A percentile compares a stretch with the other conserved stretches of the same genome.
These are phyloP conservation scores for Microcebus griseorufus DNA, from an alignment of 2,113 vertebrate genomes.

Conservation along the genomic window DNA sequence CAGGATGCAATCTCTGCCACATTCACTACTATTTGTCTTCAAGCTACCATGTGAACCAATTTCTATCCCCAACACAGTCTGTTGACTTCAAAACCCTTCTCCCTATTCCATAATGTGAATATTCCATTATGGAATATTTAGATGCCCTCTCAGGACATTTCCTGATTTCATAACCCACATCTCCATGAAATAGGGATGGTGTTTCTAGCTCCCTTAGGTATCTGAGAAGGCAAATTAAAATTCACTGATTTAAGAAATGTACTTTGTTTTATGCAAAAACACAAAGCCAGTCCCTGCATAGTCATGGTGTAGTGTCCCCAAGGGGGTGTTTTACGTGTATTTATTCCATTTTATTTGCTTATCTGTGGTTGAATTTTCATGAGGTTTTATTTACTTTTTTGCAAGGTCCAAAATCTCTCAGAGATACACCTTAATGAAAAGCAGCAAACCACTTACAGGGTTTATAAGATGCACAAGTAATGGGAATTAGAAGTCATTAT, in stretches of 20 bases:
- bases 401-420: conserved; percentile 60
- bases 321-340: conserved; percentile 7
- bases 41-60: not conserved
- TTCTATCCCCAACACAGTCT: not conserved
- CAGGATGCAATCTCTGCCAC: not conserved
- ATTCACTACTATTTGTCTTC: not conserved
- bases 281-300: conserved; percentile 3
- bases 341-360: conserved; percentile 66
- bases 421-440: conserved; percentile 66
- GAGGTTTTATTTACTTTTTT: conserved; percentile 72
- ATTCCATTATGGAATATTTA: not conserved
- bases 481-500: conserved; percentile 79
- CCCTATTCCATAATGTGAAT: not conserved
- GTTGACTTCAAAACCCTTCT: conserved; percentile 12
- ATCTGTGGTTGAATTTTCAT: conserved; percentile 30
- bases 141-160: not conserved
- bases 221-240: conserved; percentile 53
- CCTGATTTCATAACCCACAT: conserved; percentile 39
- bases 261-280: conserved; percentile 57
- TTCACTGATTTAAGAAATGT: conserved; percentile 39
- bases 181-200: not conserved
- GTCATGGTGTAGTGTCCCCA: not conserved
- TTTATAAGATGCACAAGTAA: conserved; percentile 75
- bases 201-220: conserved; percentile 31
- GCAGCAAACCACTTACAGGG: conserved; percentile 57